Evolutionary conservation across 1,140 invertebrate species (phyloP), one percentile per base, ranked within the genome.

Genomic region (Eciton burchellii): DNA sequence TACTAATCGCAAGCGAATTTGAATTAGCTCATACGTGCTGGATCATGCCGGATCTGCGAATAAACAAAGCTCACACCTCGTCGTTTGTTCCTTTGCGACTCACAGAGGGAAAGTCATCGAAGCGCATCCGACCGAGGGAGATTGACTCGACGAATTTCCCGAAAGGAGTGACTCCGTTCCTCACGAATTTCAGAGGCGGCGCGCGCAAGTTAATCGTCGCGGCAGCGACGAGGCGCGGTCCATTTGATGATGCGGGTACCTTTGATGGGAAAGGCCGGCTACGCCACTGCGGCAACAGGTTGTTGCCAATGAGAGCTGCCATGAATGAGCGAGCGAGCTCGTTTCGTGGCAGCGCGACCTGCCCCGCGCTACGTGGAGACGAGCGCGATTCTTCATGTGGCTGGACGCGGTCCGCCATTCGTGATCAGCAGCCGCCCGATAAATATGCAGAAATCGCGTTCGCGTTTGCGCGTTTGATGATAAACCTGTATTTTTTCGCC

Each of bases 261-360:
- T 59, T 8, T 16, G 66, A 65, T 56, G 49, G 52, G 47, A 86
- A 83, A 71, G 73, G 54, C 21, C 60, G 66, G 71, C 73, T 87
- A 87, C 85, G 84, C 82, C 85, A 86, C 47, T 87, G 85, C 73
- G 71, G 85, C 86, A 88, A 88, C 85, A 88, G 86, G 86, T 88
- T 88, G 86, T 84, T 86, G 26, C 85, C 85, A 84, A 87, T 87
- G 84, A 81, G 82, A 86, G 73, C 85, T 76, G 49, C 47, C 74
- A 83, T 86, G 86, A 88, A 88, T 88, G 86, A 86, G 71, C 82
- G 81, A 76, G 70, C 83, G 56, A 65, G 57, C 70, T 72, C 81
- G 60, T 87, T 87, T 79, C 72, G 82, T 79, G 60, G 84, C 60
- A 35, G 52, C 73, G 29, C 81, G 71, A 54, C 24, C 62, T 74